Base-by-base conservation (phyloP, 2,113 vertebrate genomes). In the Callocephalon fimbriatum region DNA sequence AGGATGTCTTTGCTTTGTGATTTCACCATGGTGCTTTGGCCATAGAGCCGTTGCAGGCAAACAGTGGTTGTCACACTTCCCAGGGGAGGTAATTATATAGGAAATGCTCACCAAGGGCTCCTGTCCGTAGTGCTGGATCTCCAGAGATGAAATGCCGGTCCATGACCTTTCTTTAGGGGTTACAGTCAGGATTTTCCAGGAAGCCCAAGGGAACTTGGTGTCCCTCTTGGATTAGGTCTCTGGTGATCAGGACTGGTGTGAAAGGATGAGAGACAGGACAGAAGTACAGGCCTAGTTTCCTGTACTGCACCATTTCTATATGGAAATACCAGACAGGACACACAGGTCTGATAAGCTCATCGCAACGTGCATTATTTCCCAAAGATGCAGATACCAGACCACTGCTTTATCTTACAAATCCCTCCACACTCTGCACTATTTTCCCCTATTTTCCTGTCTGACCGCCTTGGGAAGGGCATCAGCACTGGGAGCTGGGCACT, bases 121-220 rank as follows among this genome's bases (percentile, higher is more conserved):
- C 26, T 51, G 22, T 2, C 66, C 7, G 0, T 21, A 35, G 35
- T 21, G 0, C 44, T 56, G 47, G 10, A 20, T 76, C 67, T 91
- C 54, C 68, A 70, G 86, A n/a, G 68, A 12, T 62, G 32, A 58
- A 58, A 6, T 68, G 29, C 58, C 75, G 51, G 16, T 88, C 77
- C 35, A 0, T 45, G 62, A 44, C 18, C 62, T 40, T 84, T 31
- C 66, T 47, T 9, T 13, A 37, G 4, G 16, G 16, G 19, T 14
- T n/a, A 6, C 37, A 37, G 26, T 4, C 40, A 59, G 56, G 56
- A 44, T 81, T 93, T 78, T 65, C 32, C 65, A 80, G 17, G 45
- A 80, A 61, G 51, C 23, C 23, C 50, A 47, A 38, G 47, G 29
- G 40, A 82, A 38, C 6, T 65, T 9, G 1, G 3, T 47, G 40